Evolutionary conservation across 2,113 vertebrate species (phyloP).

Genomic region (Callaeas wilsoni): DNA sequence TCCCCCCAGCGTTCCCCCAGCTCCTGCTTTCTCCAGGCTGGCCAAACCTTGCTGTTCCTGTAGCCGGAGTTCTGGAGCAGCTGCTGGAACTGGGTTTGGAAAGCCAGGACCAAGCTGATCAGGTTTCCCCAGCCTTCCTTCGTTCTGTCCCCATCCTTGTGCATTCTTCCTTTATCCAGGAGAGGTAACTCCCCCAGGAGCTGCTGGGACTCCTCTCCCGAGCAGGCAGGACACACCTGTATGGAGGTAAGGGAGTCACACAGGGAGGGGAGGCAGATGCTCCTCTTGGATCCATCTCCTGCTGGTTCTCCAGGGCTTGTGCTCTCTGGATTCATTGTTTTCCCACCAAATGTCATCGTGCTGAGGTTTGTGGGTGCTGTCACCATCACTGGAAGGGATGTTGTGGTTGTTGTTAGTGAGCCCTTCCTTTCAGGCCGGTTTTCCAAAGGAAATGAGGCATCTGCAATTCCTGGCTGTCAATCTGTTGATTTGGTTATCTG

Average conservation of each 20-base stretch:
- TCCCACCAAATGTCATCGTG: rapidly evolving
- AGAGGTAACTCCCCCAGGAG: not conserved
- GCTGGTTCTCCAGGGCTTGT: not conserved
- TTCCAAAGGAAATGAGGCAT: not conserved
- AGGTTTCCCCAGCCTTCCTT: not conserved
- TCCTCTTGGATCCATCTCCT: not conserved
- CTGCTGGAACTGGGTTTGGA: not conserved
- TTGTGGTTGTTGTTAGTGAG: not conserved
- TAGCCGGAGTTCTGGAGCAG: not conserved
- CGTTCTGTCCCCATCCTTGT: not conserved
- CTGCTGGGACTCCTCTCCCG: not conserved
- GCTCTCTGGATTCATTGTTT: not conserved
- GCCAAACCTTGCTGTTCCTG: rapidly evolving
- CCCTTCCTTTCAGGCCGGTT: not conserved
- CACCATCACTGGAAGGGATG: not conserved
- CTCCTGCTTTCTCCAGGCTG: not conserved
- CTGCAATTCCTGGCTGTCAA: not conserved
- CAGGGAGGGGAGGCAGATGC: not conserved
- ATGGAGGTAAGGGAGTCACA: rapidly evolving
- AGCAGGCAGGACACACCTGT: not conserved
- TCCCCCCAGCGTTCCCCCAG: not conserved
- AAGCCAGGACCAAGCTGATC: not conserved
- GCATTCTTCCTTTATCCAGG: not conserved
- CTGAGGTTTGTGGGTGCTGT: not conserved
- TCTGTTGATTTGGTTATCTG: not conserved